A percentile compares a stretch with the other conserved stretches of the same genome.
phyloP scores from a whole-genome alignment of 1,140 invertebrate genomes.

The Batillaria attramentaria region DNA sequence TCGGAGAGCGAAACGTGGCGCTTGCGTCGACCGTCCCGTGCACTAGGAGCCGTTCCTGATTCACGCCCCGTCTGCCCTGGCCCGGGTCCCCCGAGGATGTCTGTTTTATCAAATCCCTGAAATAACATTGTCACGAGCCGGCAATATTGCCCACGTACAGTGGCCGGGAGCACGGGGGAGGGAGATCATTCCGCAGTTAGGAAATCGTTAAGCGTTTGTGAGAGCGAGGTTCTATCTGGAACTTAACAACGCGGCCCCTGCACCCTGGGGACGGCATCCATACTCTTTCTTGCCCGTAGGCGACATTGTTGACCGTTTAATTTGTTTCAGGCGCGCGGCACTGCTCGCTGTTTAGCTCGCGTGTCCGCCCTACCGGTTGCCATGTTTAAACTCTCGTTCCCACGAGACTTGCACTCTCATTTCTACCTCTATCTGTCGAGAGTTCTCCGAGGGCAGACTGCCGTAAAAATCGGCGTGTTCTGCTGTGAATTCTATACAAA shows the following conservation, averaged over 20 bases:
- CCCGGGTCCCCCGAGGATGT: neutral
- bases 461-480: neutral
- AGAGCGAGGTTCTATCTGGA: neutral
- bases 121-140: slow-evolving; percentile 15
- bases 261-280: too few relatives aligned
- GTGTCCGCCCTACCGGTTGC: neutral
- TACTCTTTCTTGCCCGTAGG: slow-evolving; percentile 12
- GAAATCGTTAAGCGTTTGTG: slow-evolving; percentile 4
- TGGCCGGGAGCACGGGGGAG: neutral
- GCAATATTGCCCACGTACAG: neutral
- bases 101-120: slow-evolving; percentile 24
- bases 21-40: too few relatives aligned
- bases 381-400: slow-evolving; percentile 24
- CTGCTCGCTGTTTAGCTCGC: neutral
- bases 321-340: slow-evolving; percentile 6
- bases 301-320: slow-evolving; percentile 20
- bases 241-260: neutral
- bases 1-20: too few relatives aligned
- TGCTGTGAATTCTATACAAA: neutral
- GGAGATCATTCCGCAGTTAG: slow-evolving; percentile 18
- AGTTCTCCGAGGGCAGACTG: slow-evolving; percentile 5
- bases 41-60: too few relatives aligned
- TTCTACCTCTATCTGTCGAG: slow-evolving; percentile 19
- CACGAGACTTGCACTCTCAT: slow-evolving; percentile 20
- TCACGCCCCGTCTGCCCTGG: too few relatives aligned